phyloP scores from a whole-genome alignment of 2,113 vertebrate genomes.

The Mesocricetus auratus region DNA sequence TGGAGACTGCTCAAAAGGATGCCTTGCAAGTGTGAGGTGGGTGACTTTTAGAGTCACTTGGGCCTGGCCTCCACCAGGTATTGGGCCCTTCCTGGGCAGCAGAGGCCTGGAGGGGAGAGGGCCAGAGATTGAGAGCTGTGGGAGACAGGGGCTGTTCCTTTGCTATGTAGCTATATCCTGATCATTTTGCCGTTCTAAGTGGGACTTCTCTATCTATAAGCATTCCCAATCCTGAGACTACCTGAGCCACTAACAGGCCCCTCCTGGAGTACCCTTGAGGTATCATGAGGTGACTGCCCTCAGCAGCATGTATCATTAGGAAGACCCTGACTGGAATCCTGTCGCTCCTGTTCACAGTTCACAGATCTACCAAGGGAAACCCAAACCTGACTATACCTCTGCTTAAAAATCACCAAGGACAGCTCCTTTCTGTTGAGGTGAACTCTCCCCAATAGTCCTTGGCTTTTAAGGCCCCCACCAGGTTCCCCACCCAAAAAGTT shows the following conservation, averaged over 20 bases:
- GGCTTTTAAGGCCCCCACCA: not conserved
- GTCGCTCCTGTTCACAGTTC: not conserved
- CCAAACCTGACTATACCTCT: not conserved
- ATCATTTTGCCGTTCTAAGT: not conserved
- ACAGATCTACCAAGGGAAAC: not conserved
- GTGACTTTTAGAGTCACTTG: no score
- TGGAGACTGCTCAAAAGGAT: not conserved
- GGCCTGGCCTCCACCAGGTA: not conserved
- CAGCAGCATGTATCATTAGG: not conserved
- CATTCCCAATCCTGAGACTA: fast-evolving
- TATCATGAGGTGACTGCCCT: not conserved
- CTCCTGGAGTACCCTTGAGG: not conserved
- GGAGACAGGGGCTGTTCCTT: not conserved
- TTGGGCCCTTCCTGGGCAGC: not conserved
- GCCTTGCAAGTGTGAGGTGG: not conserved
- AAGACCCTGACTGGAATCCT: no score
- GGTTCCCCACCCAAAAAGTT: fast-evolving
- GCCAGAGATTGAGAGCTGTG: fast-evolving
- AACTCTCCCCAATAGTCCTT: not conserved
- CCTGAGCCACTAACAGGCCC: not conserved
- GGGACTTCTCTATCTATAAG: not conserved
- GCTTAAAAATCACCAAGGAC: not conserved
- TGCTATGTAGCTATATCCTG: fast-evolving
- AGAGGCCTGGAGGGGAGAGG: not conserved
- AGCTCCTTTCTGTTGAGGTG: not conserved